A percentile compares a stretch with the other conserved stretches of the same genome.
Evolutionary conservation across 1,140 invertebrate genomes (phyloP).

Genomic region (Hylaeus volcanicus): DNA sequence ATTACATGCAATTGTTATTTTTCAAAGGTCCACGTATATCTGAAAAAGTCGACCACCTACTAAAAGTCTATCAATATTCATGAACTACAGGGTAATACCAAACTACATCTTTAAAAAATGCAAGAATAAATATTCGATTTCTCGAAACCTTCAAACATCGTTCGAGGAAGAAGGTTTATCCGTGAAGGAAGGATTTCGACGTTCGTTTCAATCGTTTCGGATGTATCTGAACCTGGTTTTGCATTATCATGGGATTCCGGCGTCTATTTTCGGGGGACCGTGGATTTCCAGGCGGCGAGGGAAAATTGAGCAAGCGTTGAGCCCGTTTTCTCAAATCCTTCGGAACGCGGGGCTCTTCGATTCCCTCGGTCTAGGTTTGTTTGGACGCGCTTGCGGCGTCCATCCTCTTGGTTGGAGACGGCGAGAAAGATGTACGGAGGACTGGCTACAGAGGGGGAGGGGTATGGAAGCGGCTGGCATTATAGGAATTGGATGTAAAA

Average conservation of each 20-base stretch:
- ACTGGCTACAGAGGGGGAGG: background rate
- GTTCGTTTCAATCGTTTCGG: conserved; percentile 45
- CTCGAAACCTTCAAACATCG: too few relatives aligned
- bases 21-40: too few relatives aligned
- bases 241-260: conserved; percentile 47
- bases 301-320: conserved; percentile 20
- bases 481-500: conserved; percentile 73
- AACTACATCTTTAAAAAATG: too few relatives aligned
- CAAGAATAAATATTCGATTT: too few relatives aligned
- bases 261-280: background rate
- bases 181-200: background rate
- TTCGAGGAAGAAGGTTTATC: background rate
- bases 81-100: too few relatives aligned
- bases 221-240: conserved; percentile 35
- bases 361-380: conserved; percentile 58
- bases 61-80: too few relatives aligned
- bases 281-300: background rate
- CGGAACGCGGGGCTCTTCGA: conserved; percentile 38
- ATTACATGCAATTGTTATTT: too few relatives aligned
- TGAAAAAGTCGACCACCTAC: too few relatives aligned
- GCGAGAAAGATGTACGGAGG: conserved; percentile 25
- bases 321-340: conserved; percentile 49
- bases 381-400: conserved; percentile 55
- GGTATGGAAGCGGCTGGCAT: conserved; percentile 42
- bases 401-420: conserved; percentile 27